A percentile compares a stretch with the other conserved stretches of the same genome.
phyloP scores from a whole-genome alignment of 2,888 invertebrate genomes.

The Aleiodes leptofemur region DNA sequence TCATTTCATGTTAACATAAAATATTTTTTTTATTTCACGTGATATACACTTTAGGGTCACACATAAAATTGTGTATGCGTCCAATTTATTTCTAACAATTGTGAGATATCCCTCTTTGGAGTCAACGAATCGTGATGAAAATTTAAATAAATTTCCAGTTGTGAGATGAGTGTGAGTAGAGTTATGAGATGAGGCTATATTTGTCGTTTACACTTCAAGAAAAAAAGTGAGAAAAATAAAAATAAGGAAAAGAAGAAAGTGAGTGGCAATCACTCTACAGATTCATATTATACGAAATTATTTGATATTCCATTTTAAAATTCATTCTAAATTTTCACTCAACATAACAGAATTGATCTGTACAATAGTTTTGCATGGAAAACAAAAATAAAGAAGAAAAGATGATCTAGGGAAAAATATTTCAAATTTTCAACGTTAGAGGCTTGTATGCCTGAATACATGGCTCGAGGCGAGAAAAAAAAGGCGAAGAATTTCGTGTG shows the following conservation, averaged over 20 bases:
- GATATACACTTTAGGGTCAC: conserved; percentile 7
- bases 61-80: conserved; percentile 4
- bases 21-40: background rate
- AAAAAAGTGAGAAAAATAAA: too few species aligned
- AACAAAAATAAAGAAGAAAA: background rate
- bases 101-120: conserved; percentile 22
- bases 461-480: conserved; percentile 58
- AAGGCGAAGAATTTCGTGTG: conserved; percentile 57
- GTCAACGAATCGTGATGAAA: conserved; percentile 49
- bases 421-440: conserved; percentile 38
- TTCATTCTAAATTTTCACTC: too few species aligned
- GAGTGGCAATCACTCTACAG: too few species aligned
- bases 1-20: background rate
- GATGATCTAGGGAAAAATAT: background rate
- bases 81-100: conserved; percentile 16
- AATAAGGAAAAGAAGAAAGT: background rate
- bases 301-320: too few species aligned
- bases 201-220: background rate
- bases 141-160: conserved; percentile 58
- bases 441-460: conserved; percentile 26
- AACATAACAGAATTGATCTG: too few species aligned
- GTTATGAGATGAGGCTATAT: conserved; percentile 15
- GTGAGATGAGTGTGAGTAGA: background rate
- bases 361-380: too few species aligned
- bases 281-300: too few species aligned